A percentile compares a stretch with the other conserved stretches of the same genome.
Evolutionary conservation across 2,113 vertebrate species (phyloP).

Genomic region (Cyanoderma ruficeps): DNA sequence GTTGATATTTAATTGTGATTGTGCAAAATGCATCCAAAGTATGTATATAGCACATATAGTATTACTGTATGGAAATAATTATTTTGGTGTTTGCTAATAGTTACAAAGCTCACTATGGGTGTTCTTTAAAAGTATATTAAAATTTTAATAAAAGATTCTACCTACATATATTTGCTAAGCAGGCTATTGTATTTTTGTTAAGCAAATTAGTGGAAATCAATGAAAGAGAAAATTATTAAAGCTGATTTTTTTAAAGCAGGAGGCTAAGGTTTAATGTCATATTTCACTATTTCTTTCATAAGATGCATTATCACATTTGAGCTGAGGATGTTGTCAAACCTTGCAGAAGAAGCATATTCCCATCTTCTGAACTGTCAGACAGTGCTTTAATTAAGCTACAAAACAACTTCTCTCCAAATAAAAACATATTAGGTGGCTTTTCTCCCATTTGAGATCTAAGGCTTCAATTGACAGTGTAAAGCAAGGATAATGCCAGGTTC

Average conservation of each 20-base stretch:
- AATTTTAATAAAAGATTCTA: not conserved
- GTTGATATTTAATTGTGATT: not conserved
- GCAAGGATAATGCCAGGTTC: not conserved
- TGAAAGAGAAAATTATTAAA: not conserved
- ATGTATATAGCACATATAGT: not conserved
- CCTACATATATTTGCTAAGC: not conserved
- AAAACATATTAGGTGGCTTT: not conserved
- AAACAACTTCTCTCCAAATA: conserved; percentile 10
- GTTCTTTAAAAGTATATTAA: not conserved
- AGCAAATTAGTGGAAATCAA: not conserved
- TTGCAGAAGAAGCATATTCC: conserved; percentile 12
- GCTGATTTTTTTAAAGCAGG: not conserved
- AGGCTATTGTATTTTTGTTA: not conserved
- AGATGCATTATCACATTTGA: not conserved
- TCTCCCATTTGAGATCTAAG: conserved; percentile 34
- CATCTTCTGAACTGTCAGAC: conserved; percentile 38
- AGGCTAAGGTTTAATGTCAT: not conserved
- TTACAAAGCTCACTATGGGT: not conserved
- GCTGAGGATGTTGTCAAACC: conserved; percentile 28
- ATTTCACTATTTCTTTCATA: not conserved
- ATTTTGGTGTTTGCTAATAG: not conserved
- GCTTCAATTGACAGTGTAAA: conserved; percentile 30
- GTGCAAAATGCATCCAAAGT: not conserved
- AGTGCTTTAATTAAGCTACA: conserved; percentile 51
- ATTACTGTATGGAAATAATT: not conserved